Evolutionary conservation across 2,888 invertebrate genomes (phyloP).

Genomic region (Caenorhabditis afra): DNA sequence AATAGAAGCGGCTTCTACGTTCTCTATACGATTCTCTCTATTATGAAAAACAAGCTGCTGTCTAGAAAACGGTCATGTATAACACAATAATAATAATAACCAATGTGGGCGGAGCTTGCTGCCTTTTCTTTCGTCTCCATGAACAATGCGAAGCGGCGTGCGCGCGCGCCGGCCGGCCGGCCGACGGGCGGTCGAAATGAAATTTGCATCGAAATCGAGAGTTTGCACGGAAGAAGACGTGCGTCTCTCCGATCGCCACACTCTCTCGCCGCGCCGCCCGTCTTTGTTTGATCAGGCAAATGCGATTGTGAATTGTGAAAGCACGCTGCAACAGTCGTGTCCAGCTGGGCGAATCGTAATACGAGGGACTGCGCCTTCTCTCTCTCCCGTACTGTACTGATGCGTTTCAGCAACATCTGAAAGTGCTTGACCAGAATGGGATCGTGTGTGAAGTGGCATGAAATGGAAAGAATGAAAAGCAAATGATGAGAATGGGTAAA

Average conservation of each 20-base stretch:
- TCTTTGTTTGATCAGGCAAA: slow-evolving; percentile 58
- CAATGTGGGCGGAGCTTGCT: too few species aligned
- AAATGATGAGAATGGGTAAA: not conserved
- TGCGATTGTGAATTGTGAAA: slow-evolving; percentile 47
- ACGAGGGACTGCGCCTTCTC: too few species aligned
- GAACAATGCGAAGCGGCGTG: slow-evolving; percentile 38
- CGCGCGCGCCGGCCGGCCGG: too few species aligned
- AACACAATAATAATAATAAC: slow-evolving; percentile 10
- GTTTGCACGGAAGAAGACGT: slow-evolving; percentile 34
- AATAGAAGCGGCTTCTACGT: too few species aligned
- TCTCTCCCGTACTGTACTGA: too few species aligned
- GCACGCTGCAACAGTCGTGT: slow-evolving; percentile 34
- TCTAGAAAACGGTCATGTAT: too few species aligned
- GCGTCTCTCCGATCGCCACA: slow-evolving; percentile 22
- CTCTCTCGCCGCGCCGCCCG: slow-evolving; percentile 25
- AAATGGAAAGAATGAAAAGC: too few species aligned
- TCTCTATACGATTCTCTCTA: too few species aligned
- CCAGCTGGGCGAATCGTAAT: slow-evolving; percentile 13
- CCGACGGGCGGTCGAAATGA: not conserved
- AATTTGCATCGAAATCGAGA: slow-evolving; percentile 59
- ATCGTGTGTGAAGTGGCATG: too few species aligned
- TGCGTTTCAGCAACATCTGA: too few species aligned
- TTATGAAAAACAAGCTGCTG: too few species aligned
- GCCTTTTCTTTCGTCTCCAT: slow-evolving; percentile 29
- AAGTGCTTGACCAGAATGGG: too few species aligned